Evolutionary conservation across 2,888 invertebrate genomes (phyloP), one percentile per base, ranked within the genome.

Genomic region (Ganaspis brasiliensis): DNA sequence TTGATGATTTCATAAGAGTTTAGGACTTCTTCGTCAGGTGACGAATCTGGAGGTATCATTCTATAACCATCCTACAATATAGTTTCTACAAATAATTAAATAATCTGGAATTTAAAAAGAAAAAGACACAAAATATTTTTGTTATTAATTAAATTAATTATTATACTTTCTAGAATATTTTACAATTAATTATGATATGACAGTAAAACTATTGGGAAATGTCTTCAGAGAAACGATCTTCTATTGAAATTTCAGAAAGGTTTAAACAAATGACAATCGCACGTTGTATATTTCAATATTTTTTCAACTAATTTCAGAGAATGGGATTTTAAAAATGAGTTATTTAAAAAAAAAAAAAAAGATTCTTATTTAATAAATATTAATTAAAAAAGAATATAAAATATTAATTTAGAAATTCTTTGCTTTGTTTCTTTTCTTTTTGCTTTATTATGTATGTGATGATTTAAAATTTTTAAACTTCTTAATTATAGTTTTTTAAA

Each of bases 1-100:
- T 85, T 86, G 74, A 91, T 87, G 82, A 91, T 91, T 52, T 89
- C 89, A 71, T 88, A 88, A 24, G 90, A 89, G 86, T 85, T 89
- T 74, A 90, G 78, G 76, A 88, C 84, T 79, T 90, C 89, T 76
- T 88, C 90, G 81, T 87, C 86, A 82, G 85, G 84, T 73, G 87
- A 88, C 83, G 85, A 77, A 82, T 85, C 79, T 81, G 88, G 85
- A 76, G 87, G 84, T 87, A 87, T 87, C 90, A 89, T 89, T 87
- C 87, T 87, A 86, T 80, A 80, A 77, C 82, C 85, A 89, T 89
- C 82, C 79, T 86, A 81, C 49, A 67, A 67, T 67, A 8, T 67
- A 45, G n/a, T 40, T 45, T 45, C 24, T 67, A 45, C n/a, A n/a
- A 67, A 24, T 24, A 14, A 10, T 2, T n/a, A 24, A 67, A 14